Conservation (phyloP, 2,113 vertebrate species). For the Kryptolebias marmoratus region DNA sequence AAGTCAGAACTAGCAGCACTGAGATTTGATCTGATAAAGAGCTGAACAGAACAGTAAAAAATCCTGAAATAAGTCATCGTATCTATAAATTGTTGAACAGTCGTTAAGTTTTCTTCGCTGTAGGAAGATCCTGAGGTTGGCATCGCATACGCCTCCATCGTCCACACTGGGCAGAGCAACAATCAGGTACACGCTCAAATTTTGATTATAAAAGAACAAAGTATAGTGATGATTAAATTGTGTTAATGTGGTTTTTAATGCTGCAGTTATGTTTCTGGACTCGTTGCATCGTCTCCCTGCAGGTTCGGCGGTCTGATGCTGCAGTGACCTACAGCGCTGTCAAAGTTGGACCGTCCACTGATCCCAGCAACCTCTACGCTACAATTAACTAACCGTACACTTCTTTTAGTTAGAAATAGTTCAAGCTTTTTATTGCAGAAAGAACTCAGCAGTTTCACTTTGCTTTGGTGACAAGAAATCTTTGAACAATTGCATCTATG, state of each 20-base stretch:
- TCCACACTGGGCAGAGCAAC: not conserved
- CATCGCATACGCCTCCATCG: conserved; percentile 44
- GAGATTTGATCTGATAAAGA: no score
- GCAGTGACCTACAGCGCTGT: conserved; percentile 19
- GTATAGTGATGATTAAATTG: no score
- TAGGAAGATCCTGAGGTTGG: conserved; percentile 32
- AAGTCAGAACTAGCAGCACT: no score
- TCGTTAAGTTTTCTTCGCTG: not conserved
- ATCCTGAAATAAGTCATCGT: not conserved
- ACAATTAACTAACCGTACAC: not conserved
- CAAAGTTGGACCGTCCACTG: conserved; percentile 3
- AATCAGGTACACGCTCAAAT: not conserved
- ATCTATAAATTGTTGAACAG: not conserved
- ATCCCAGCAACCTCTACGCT: conserved; percentile 17
- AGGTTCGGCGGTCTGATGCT: not conserved
- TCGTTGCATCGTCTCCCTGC: not conserved
- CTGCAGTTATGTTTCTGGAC: not conserved
- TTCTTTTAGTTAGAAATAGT: no score
- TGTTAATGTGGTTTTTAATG: not conserved
- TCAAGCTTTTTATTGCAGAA: not conserved
- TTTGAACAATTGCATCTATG: not conserved
- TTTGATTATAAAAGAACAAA: no score
- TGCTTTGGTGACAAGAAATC: not conserved
- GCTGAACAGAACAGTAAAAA: no score
- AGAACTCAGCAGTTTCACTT: not conserved